These are phyloP conservation scores for Caenorhabditis sp. DNA, from an alignment of 2,888 invertebrate species.

Conservation along the genomic window DNA sequence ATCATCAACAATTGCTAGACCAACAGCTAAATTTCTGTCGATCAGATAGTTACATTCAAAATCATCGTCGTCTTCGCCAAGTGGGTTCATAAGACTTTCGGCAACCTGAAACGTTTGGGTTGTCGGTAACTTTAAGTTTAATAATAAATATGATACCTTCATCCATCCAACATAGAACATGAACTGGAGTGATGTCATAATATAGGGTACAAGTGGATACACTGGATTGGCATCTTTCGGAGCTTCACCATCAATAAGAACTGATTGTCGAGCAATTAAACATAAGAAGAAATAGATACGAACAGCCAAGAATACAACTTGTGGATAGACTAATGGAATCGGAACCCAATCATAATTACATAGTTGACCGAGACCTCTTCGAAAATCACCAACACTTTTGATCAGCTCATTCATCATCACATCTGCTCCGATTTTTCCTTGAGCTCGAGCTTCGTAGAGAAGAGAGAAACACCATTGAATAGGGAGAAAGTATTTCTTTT, in stretches of 20 bases:
- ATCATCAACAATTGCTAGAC: conserved; percentile 53
- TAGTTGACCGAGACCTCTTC: conserved; percentile 52
- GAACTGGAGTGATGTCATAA: conserved; percentile 64
- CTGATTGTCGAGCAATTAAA: conserved; percentile 62
- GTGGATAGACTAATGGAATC: conserved; percentile 65
- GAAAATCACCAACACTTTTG: conserved; percentile 45
- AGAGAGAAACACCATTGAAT: conserved; percentile 55
- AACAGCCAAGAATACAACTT: conserved; percentile 67
- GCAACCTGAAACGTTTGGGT: conserved; percentile 40
- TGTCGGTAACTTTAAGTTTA: too few relatives aligned
- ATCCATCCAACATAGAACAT: conserved; percentile 67
- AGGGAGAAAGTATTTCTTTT: conserved; percentile 51
- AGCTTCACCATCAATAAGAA: conserved; percentile 54
- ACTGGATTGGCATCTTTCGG: conserved; percentile 45
- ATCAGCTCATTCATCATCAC: conserved; percentile 57
- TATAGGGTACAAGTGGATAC: conserved; percentile 57
- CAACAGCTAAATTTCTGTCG: conserved; percentile 53
- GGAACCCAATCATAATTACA: conserved; percentile 63
- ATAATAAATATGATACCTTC: too few relatives aligned
- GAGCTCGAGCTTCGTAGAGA: conserved; percentile 48
- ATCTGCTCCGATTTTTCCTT: conserved; percentile 52
- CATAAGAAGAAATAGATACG: conserved; percentile 65
- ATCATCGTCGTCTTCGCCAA: conserved; percentile 66
- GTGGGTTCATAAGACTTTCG: conserved; percentile 64
- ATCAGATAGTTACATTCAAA: conserved; percentile 60